Percentiles rank a stretch among this genome's conserved stretches.
Conservation (phyloP, 2,797 vertebrate species). For the Periophthalmus magnuspinnatus region DNA sequence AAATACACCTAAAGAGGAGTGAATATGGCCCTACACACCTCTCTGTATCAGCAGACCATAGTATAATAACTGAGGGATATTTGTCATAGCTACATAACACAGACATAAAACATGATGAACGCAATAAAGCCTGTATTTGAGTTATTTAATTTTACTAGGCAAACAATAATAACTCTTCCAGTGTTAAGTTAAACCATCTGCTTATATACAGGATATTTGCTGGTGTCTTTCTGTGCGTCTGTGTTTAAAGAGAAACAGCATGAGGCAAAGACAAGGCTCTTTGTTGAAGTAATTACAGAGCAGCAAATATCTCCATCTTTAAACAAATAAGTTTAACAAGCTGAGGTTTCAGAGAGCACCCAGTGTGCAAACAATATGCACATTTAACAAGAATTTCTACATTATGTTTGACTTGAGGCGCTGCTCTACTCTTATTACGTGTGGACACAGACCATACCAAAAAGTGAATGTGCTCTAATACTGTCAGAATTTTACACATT, state of each 20-base stretch:
- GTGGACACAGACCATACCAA: neutral
- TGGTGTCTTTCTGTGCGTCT: neutral
- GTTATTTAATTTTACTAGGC: neutral
- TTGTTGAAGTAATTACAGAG: conserved; percentile 34
- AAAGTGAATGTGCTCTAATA: neutral
- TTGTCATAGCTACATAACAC: neutral
- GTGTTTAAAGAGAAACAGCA: conserved; percentile 15
- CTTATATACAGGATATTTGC: conserved; percentile 32
- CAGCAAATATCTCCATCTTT: conserved; percentile 18
- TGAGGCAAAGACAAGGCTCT: conserved; percentile 14
- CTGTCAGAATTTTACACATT: too few relatives aligned
- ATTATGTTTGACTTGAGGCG: neutral
- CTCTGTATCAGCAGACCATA: neutral
- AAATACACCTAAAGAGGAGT: neutral
- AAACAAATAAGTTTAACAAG: conserved; percentile 25
- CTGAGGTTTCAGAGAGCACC: neutral
- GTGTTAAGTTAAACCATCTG: neutral
- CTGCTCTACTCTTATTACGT: neutral
- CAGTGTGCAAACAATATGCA: conserved; percentile 32
- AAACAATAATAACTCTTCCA: neutral
- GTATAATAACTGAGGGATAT: neutral
- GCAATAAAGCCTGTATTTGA: neutral
- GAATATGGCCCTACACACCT: too few relatives aligned
- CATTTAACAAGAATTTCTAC: conserved; percentile 25
- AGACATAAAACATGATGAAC: conserved; percentile 3